Evolutionary conservation across 1,140 invertebrate genomes (phyloP).

Genomic region (Lethocerus indicus): DNA sequence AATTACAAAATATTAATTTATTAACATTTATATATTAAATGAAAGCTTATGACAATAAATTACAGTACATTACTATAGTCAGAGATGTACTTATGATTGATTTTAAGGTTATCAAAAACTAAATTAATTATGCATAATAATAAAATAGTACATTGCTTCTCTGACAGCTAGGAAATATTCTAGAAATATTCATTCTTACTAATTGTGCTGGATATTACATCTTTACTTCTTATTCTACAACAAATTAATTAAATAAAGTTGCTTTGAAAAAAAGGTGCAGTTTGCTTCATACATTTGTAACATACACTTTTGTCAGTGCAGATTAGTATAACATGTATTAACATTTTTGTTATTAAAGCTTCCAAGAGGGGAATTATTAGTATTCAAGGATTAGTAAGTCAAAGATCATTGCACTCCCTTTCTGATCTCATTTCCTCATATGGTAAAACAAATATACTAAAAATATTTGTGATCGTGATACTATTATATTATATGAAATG

Average conservation of each 20-base stretch:
- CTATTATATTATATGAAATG: no score
- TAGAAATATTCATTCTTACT: conserved; percentile 7
- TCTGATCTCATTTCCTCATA: no score
- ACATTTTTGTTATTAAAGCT: no score
- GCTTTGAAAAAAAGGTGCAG: conserved; percentile 20
- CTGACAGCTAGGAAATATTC: conserved; percentile 6
- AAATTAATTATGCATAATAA: conserved; percentile 5
- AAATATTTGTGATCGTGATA: no score
- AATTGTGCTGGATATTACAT: neutral
- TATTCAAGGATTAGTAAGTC: no score
- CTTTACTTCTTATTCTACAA: no score
- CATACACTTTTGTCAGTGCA: conserved; percentile 11
- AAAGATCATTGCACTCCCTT: no score
- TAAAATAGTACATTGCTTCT: conserved; percentile 6
- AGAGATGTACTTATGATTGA: neutral
- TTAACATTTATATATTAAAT: conserved; percentile 6
- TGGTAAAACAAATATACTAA: no score
- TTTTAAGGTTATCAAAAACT: conserved; percentile 6
- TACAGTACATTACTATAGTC: neutral
- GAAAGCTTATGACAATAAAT: neutral
- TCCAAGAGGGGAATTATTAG: no score
- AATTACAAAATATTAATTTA: neutral
- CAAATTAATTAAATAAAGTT: conserved; percentile 14
- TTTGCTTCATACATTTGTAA: conserved; percentile 18
- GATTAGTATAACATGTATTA: neutral